phyloP scores from a whole-genome alignment of 92 coral and sea anemone genomes.

The Zoanthus gigantus region DNA sequence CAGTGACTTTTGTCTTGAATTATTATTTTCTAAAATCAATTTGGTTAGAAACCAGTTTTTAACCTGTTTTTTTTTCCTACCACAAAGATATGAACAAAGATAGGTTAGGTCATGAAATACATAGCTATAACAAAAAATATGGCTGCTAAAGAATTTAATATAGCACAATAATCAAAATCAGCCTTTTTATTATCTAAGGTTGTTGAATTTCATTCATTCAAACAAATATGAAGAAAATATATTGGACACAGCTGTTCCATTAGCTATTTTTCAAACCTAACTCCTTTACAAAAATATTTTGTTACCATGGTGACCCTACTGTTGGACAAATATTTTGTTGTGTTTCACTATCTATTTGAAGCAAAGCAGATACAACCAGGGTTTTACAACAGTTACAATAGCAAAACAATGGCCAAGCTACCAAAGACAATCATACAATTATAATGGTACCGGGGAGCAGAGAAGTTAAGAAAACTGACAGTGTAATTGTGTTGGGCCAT shows the following conservation, averaged over 20 bases:
- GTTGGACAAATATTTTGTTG: constrained; percentile 21
- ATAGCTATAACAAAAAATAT: no score
- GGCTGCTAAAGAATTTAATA: no score
- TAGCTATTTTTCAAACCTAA: not conserved
- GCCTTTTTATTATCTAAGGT: no score
- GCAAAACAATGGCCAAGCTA: not conserved
- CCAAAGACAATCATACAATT: not conserved
- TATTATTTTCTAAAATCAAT: no score
- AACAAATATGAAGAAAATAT: no score
- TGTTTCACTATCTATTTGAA: not conserved
- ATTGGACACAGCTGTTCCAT: not conserved
- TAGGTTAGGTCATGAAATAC: no score
- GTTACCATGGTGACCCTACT: constrained; percentile 13
- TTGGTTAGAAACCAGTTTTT: no score
- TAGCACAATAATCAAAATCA: not conserved
- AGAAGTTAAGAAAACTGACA: not conserved
- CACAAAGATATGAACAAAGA: no score
- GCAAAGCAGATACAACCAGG: not conserved
- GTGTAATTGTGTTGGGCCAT: no score
- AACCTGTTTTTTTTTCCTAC: no score
- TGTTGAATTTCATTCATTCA: no score
- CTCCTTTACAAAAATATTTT: not conserved
- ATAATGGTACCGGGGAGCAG: not conserved
- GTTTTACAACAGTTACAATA: not conserved
- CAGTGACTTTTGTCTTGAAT: no score